These are phyloP conservation scores for Tauraco erythrolophus DNA, from an alignment of 2,113 vertebrate genomes.

Conservation along the genomic window DNA sequence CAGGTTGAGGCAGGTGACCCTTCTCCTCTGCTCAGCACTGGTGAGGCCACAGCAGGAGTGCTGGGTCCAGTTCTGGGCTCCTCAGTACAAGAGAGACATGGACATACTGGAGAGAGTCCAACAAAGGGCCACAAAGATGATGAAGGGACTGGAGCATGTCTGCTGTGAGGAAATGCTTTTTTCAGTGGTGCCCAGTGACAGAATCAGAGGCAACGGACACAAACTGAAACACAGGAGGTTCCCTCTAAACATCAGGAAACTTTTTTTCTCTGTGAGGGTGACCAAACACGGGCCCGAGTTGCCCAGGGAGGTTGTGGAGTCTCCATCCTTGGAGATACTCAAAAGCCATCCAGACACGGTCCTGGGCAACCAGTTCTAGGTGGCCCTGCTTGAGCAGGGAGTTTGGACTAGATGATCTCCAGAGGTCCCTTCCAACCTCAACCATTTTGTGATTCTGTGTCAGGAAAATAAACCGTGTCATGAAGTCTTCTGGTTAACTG, in stretches of 20 bases:
- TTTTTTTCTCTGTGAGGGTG: neutral
- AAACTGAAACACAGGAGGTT: neutral
- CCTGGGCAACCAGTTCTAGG: neutral
- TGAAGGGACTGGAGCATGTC: neutral
- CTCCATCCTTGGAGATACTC: neutral
- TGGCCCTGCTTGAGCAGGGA: neutral
- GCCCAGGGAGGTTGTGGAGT: neutral
- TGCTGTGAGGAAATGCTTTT: neutral
- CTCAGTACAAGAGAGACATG: neutral
- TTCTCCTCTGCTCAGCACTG: neutral
- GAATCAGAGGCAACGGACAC: neutral
- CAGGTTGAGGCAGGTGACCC: neutral
- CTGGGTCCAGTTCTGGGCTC: neutral
- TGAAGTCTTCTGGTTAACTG: neutral
- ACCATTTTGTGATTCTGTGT: neutral
- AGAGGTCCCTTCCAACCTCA: neutral
- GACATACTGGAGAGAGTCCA: neutral
- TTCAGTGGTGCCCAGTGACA: neutral
- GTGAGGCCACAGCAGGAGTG: neutral
- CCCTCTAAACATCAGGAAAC: neutral
- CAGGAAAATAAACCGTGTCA: neutral
- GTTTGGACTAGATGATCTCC: neutral
- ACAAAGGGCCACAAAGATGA: neutral
- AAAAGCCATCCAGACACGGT: rapidly evolving
- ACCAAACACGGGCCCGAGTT: neutral